Evolutionary conservation across 2,888 invertebrate species (phyloP), one percentile per base, ranked within the genome.

Genomic region (Drosophila anomelani): DNA sequence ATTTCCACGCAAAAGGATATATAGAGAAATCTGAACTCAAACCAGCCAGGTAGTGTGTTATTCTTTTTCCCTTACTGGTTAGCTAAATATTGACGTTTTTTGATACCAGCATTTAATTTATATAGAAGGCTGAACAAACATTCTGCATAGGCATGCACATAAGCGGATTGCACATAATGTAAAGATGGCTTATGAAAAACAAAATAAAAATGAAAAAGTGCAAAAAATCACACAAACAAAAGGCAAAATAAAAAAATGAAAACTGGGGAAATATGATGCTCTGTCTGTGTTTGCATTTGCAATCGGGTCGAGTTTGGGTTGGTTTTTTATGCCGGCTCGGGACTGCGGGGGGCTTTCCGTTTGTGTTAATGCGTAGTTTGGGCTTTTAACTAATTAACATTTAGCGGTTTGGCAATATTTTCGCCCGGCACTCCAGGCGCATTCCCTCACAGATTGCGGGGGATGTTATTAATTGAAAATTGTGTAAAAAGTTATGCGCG

Each of bases 301-400:
- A 55, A 36, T 36, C 15, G 23, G 34, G 34, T 43, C 67, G 62
- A 13, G 68, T 54, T 56, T 44, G 58, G 47, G 51, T 55, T 63
- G 13, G 34, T 20, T 67, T 47, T 55, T 55, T 61, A 68, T 54
- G 66, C 56, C 39, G 72, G 46, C 55, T 63, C 73, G 67, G 58
- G 49, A 54, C 49, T 63, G 23, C 51, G 47, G 70, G 64, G 49
- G 44, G 26, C 32, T 54, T 73, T 36, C 55, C 38, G 75, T 73
- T 76, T 58, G 77, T 73, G 74, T 71, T 81, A 73, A 74, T 69
- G 69, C 70, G 75, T 87, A 87, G 82, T 78, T 78, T 61, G 86
- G 68, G 88, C 83, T 83, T 89, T 90, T 81, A 90, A 90, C 91
- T 90, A 90, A 90, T 91, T 91, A 90, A 90, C 85, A 90, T 90